phyloP scores from a whole-genome alignment of 2,888 invertebrate species.

The Epistrophe eligans region DNA sequence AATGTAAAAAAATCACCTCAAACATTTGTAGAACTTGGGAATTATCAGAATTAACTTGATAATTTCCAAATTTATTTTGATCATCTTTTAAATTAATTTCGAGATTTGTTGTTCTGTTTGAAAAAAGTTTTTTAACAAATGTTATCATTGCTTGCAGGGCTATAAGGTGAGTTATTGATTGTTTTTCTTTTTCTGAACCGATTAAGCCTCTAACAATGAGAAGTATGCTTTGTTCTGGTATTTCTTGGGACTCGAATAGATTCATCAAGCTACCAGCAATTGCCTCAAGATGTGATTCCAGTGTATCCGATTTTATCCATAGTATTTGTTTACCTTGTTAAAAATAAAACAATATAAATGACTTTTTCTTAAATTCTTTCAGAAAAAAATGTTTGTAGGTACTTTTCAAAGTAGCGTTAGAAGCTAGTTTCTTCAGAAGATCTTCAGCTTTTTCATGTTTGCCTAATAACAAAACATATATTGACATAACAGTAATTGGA shows the following conservation, averaged over 20 bases:
- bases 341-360: background rate
- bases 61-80: constrained; percentile 80
- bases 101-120: constrained; percentile 83
- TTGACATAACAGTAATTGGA: constrained; percentile 5
- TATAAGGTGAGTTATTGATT: constrained; percentile 82
- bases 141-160: constrained; percentile 88
- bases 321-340: constrained; percentile 3
- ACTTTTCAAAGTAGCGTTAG: background rate
- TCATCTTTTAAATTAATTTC: constrained; percentile 78
- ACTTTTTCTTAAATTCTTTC: too few species aligned
- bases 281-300: constrained; percentile 77
- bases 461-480: constrained; percentile 29
- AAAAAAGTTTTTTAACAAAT: constrained; percentile 85
- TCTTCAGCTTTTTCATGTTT: constrained; percentile 27
- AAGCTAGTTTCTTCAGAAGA: background rate
- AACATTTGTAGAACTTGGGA: constrained; percentile 92
- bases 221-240: constrained; percentile 79
- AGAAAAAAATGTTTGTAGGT: too few species aligned
- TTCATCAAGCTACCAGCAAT: constrained; percentile 81
- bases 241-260: constrained; percentile 78
- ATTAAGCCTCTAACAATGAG: constrained; percentile 89
- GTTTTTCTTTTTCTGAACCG: constrained; percentile 82
- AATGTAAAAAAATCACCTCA: constrained; percentile 84
- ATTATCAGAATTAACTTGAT: constrained; percentile 90
- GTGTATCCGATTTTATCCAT: constrained; percentile 17